Conservation (phyloP, 2,797 vertebrate genomes). For the Gila robusta region DNA sequence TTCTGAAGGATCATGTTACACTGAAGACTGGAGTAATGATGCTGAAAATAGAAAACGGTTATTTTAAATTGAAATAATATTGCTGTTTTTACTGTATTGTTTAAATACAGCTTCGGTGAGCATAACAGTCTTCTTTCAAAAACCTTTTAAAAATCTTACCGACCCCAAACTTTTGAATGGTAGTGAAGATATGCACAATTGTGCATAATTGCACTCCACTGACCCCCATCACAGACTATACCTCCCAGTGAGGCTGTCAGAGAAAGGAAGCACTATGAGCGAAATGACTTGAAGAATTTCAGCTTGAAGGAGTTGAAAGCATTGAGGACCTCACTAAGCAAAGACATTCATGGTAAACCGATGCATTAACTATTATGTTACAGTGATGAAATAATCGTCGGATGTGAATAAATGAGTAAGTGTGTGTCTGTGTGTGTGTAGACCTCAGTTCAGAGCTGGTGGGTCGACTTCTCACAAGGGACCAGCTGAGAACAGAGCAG, state of each 20-base stretch:
- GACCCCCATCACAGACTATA: conserved; percentile 62
- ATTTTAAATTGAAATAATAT: not conserved
- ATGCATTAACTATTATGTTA: not conserved
- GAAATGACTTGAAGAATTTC: conserved; percentile 71
- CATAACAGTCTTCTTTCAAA: not conserved
- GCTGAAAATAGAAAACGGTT: not conserved
- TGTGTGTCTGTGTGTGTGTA: conserved; percentile 47
- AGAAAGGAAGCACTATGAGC: conserved; percentile 73
- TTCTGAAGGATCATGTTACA: not conserved
- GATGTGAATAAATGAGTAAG: not conserved
- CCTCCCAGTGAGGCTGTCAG: conserved; percentile 63
- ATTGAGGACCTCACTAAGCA: conserved; percentile 72
- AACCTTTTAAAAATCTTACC: not conserved
- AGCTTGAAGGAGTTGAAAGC: conserved; percentile 70
- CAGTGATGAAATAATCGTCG: not conserved
- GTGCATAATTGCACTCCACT: not conserved
- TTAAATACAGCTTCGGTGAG: not conserved
- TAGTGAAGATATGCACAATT: not conserved
- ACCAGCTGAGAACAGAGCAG: conserved; percentile 83
- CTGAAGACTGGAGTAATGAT: not conserved
- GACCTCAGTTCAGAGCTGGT: conserved; percentile 83
- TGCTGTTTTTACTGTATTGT: not conserved
- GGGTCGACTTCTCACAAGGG: conserved; percentile 77
- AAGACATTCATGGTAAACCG: conserved; percentile 75
- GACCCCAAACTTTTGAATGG: not conserved